phyloP scores from a whole-genome alignment of 2,888 invertebrate species.

The Orthosia gracilis region DNA sequence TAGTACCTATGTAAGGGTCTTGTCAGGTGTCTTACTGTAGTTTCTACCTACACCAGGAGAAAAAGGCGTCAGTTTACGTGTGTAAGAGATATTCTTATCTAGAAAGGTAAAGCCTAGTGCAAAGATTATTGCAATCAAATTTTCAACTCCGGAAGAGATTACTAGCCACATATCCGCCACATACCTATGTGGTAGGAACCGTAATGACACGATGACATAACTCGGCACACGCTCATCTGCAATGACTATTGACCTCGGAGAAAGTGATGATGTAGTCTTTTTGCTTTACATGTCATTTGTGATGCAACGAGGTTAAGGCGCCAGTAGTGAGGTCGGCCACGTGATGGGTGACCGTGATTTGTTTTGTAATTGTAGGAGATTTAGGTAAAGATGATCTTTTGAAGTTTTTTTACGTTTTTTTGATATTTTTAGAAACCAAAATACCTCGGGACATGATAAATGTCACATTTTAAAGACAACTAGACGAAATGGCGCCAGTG shows the following conservation, averaged over 20 bases:
- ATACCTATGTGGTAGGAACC: neutral
- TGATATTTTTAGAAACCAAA: neutral
- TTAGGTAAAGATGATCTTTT: neutral
- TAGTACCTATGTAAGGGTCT: too few species aligned
- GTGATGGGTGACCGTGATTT: constrained; percentile 31
- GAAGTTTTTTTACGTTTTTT: neutral
- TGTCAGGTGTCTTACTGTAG: too few species aligned
- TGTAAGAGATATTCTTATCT: too few species aligned
- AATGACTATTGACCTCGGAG: constrained; percentile 60
- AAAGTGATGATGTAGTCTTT: constrained; percentile 52
- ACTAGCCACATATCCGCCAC: constrained; percentile 19
- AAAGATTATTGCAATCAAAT: constrained; percentile 16
- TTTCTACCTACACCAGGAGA: too few species aligned
- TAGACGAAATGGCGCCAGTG: constrained; percentile 15
- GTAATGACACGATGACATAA: constrained; percentile 47
- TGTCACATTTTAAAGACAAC: neutral
- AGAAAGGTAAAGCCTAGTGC: neutral
- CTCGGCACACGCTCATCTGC: constrained; percentile 32
- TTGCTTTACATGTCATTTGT: constrained; percentile 42
- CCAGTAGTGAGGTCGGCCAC: constrained; percentile 9
- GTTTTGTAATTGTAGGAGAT: neutral
- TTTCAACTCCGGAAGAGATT: constrained; percentile 42
- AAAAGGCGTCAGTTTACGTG: too few species aligned
- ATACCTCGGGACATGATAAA: neutral
- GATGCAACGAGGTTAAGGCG: constrained; percentile 37